A percentile compares a stretch with the other conserved stretches of the same genome.
Evolutionary conservation across 2,797 vertebrate genomes (phyloP).

Genomic region (Lacerta viridis): DNA sequence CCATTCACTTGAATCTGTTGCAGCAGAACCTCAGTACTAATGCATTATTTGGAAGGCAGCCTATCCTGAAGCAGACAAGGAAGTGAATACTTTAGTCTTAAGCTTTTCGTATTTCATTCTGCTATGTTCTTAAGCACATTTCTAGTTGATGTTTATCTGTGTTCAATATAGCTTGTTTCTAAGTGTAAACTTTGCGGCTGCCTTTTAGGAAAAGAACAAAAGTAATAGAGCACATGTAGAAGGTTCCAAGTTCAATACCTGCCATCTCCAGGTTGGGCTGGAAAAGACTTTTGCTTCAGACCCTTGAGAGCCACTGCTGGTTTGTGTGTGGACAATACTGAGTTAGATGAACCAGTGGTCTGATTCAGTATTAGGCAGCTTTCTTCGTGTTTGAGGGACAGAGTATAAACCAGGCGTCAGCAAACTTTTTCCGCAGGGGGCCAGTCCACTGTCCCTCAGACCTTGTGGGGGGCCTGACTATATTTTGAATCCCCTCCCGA

Average conservation of each 20-base stretch:
- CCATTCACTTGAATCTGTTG: not conserved
- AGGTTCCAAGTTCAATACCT: too few relatives aligned
- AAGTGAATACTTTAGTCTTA: not conserved
- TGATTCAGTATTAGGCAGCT: not conserved
- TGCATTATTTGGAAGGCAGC: not conserved
- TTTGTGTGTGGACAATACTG: not conserved
- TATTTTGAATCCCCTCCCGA: too few relatives aligned
- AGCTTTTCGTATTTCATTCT: not conserved
- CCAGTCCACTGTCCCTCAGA: too few relatives aligned
- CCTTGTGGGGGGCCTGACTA: too few relatives aligned
- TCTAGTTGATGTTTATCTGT: not conserved
- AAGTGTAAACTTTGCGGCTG: not conserved
- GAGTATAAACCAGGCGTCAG: not conserved
- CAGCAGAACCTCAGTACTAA: not conserved
- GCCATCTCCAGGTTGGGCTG: too few relatives aligned
- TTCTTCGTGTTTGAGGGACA: not conserved
- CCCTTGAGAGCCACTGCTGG: too few relatives aligned
- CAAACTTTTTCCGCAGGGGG: too few relatives aligned
- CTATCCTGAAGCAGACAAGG: not conserved
- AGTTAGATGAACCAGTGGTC: not conserved
- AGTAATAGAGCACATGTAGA: too few relatives aligned
- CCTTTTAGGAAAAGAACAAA: too few relatives aligned
- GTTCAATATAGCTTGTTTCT: not conserved
- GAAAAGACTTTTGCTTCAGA: too few relatives aligned
- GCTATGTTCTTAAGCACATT: slow-evolving; percentile 5